Evolutionary conservation across 2,888 invertebrate genomes (phyloP).

Genomic region (Andricus quercusramuli): DNA sequence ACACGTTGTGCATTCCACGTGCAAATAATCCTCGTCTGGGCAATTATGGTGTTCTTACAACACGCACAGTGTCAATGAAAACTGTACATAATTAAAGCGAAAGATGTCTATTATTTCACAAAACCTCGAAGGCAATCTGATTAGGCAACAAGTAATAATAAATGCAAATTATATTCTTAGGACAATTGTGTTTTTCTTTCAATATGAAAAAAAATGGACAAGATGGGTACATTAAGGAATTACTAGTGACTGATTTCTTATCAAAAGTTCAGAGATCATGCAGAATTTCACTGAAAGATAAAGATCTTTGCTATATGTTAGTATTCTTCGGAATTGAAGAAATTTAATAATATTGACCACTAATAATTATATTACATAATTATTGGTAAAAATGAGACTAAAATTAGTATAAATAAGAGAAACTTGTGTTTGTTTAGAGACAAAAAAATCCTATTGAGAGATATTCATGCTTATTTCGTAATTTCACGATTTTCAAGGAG

Average conservation of each 20-base stretch:
- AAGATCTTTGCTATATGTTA: too few species aligned
- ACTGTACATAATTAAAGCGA: slow-evolving; percentile 37
- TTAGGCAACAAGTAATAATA: slow-evolving; percentile 24
- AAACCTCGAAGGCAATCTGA: slow-evolving; percentile 15
- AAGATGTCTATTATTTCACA: slow-evolving; percentile 38
- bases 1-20: not conserved
- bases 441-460: not conserved
- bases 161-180: slow-evolving; percentile 28
- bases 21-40: slow-evolving; percentile 21
- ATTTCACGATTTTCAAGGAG: not conserved
- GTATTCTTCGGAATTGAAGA: not conserved
- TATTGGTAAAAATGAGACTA: not conserved
- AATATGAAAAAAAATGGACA: not conserved
- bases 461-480: not conserved
- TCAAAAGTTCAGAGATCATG: not conserved
- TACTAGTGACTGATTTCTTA: not conserved
- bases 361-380: not conserved
- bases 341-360: not conserved
- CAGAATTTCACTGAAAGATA: not conserved
- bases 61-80: slow-evolving; percentile 36
- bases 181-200: not conserved
- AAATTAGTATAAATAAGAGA: not conserved
- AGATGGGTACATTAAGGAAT: not conserved
- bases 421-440: not conserved
- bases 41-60: slow-evolving; percentile 39